Evolutionary conservation across 2,888 invertebrate genomes (phyloP).

Genomic region (Meliscaeva auricollis): DNA sequence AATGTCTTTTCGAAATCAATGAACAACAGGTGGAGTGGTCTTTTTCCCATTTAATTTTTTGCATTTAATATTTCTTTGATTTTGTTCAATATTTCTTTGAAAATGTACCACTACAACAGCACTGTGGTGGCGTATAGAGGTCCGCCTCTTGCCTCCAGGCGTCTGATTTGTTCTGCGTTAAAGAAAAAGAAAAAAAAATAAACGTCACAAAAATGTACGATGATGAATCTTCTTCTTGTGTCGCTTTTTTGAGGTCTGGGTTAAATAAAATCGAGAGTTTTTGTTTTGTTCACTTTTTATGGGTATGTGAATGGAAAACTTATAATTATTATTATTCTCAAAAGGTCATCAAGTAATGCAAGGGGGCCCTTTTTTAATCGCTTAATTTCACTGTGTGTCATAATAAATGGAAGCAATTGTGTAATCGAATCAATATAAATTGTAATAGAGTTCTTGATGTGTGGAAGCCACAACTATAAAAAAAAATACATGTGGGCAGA

Average conservation of each 20-base stretch:
- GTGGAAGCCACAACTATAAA: neutral
- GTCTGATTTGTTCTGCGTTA: neutral
- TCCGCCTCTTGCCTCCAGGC: too few relatives aligned
- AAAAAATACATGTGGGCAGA: conserved; percentile 54
- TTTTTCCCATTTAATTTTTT: too few relatives aligned
- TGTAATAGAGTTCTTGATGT: conserved; percentile 46
- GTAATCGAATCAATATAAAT: conserved; percentile 58
- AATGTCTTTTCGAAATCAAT: too few relatives aligned
- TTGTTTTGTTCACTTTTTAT: conserved; percentile 32
- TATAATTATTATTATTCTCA: conserved; percentile 14
- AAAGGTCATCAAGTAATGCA: conserved; percentile 46
- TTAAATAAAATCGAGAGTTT: conserved; percentile 72
- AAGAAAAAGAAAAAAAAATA: conserved; percentile 4
- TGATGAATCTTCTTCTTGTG: conserved; percentile 48
- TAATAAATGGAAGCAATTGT: conserved; percentile 56
- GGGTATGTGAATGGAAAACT: conserved; percentile 36
- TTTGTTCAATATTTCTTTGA: too few relatives aligned
- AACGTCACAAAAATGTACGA: conserved; percentile 38
- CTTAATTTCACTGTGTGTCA: conserved; percentile 55
- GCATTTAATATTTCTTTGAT: too few relatives aligned
- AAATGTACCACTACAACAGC: neutral
- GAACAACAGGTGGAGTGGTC: too few relatives aligned
- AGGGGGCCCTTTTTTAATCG: conserved; percentile 41
- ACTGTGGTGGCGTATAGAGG: neutral
- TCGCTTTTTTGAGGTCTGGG: conserved; percentile 63